Percentiles rank a stretch among this genome's conserved stretches.
Conservation (phyloP, 1,140 invertebrate species). For the Microvelia longipes region DNA sequence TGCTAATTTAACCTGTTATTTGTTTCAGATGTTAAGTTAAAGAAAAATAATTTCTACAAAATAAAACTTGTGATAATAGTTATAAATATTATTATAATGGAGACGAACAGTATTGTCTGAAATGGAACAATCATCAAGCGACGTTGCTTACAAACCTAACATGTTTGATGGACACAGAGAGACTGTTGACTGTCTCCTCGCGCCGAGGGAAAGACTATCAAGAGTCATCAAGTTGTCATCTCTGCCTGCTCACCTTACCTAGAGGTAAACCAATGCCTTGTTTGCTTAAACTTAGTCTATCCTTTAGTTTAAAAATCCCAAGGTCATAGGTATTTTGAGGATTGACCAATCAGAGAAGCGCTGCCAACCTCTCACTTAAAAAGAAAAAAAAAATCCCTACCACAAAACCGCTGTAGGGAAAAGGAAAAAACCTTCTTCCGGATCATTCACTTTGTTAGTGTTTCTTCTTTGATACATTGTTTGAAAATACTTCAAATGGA, state of each 20-base stretch:
- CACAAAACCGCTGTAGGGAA: background rate
- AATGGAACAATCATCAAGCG: slow-evolving; percentile 40
- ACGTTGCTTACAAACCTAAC: slow-evolving; percentile 39
- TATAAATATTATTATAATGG: background rate
- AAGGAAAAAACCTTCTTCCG: background rate
- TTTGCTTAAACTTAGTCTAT: too few relatives aligned
- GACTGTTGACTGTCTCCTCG: slow-evolving; percentile 40
- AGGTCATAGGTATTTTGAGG: too few relatives aligned
- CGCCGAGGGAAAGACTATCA: slow-evolving; percentile 37
- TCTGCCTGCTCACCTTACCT: slow-evolving; percentile 40
- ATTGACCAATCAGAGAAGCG: too few relatives aligned
- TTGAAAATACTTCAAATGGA: background rate
- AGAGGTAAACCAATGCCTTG: slow-evolving; percentile 29
- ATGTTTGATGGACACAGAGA: slow-evolving; percentile 33
- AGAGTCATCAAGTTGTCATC: slow-evolving; percentile 38
- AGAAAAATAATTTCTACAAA: too few relatives aligned
- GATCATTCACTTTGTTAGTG: background rate
- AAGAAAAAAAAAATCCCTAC: too few relatives aligned
- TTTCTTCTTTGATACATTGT: background rate
- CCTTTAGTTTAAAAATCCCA: too few relatives aligned
- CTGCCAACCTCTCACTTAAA: too few relatives aligned
- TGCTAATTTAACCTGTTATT: too few relatives aligned
- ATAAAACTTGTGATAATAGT: too few relatives aligned
- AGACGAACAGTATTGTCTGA: slow-evolving; percentile 36
- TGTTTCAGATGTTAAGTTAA: too few relatives aligned